Conservation (phyloP, 2,888 invertebrate species). For the Pseudeuparius sepicola region DNA sequence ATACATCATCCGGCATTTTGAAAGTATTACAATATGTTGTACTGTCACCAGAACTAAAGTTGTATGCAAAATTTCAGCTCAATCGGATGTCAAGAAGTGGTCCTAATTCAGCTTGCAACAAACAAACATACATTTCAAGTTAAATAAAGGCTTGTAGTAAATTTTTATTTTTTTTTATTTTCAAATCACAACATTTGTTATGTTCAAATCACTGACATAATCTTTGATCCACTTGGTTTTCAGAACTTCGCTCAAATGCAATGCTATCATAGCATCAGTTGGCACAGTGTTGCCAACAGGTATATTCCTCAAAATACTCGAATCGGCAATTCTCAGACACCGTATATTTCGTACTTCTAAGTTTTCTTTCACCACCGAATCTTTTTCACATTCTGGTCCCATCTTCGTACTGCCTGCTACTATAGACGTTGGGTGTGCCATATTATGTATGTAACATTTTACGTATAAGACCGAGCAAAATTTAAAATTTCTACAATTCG, state of each 20-base stretch:
- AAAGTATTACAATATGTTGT: no score
- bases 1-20: no score
- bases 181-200: no score
- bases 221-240: conserved; percentile 29
- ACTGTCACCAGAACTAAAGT: no score
- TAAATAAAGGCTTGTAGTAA: no score
- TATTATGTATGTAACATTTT: conserved; percentile 39
- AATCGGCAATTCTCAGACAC: conserved; percentile 41
- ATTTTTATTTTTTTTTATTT: no score
- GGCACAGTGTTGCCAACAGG: conserved; percentile 41
- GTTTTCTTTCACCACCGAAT: conserved; percentile 38
- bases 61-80: no score
- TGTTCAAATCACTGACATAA: no score
- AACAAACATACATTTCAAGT: no score
- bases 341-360: conserved; percentile 35
- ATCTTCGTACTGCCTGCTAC: conserved; percentile 32
- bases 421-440: conserved; percentile 23
- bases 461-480: conserved; percentile 41
- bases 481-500: conserved; percentile 35
- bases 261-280: conserved; percentile 47
- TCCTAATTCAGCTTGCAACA: no score
- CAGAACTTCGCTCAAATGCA: conserved; percentile 42
- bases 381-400: conserved; percentile 33
- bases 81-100: no score
- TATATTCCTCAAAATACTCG: conserved; percentile 35